phyloP scores from a whole-genome alignment of 2,113 vertebrate genomes.

The Desmodus rotundus region DNA sequence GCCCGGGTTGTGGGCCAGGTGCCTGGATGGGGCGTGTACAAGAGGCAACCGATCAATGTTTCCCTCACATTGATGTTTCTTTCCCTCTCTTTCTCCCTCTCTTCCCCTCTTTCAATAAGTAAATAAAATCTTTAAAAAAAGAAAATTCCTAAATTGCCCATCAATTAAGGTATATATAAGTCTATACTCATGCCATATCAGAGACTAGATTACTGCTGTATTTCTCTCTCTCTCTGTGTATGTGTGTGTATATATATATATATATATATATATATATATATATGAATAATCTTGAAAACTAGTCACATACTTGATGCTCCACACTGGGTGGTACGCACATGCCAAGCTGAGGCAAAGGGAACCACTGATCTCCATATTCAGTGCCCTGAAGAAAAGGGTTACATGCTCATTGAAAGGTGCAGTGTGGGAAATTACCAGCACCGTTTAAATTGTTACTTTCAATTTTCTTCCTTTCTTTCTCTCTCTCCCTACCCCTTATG shows the following conservation, averaged over 20 bases:
- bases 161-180: background rate
- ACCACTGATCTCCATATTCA: background rate
- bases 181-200: background rate
- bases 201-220: background rate
- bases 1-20: too few species aligned
- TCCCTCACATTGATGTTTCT: too few species aligned
- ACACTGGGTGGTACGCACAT: background rate
- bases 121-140: too few species aligned
- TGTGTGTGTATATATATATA: too few species aligned
- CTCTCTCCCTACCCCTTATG: background rate
- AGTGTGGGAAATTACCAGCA: background rate
- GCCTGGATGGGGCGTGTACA: too few species aligned
- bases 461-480: background rate
- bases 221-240: too few species aligned
- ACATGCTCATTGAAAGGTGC: background rate
- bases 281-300: background rate
- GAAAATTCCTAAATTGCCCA: background rate
- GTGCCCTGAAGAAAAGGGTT: background rate
- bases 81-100: too few species aligned
- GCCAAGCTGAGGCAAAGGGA: background rate
- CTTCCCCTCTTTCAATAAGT: too few species aligned
- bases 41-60: too few species aligned
- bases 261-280: too few species aligned
- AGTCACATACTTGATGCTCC: background rate
- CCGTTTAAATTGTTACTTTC: background rate